Conservation (phyloP, 2,797 vertebrate species). For the Eleutherodactylus coqui region DNA sequence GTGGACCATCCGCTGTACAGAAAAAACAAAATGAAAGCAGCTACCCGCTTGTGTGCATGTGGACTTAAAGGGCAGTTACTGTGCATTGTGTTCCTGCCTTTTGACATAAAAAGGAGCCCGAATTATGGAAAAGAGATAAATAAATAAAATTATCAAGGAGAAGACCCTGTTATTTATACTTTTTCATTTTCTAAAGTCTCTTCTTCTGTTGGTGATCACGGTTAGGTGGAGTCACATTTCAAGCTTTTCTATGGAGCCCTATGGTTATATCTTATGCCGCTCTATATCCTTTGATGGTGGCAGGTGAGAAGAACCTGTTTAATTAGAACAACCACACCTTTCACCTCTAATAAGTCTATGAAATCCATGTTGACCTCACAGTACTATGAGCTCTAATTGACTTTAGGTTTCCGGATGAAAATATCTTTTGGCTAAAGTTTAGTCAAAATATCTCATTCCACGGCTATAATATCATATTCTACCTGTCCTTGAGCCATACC, state of each 20-base stretch:
- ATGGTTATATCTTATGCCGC: not conserved
- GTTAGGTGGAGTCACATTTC: not conserved
- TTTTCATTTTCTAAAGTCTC: not conserved
- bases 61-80: no score
- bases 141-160: no score
- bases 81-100: no score
- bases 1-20: no score
- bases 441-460: slow-evolving; percentile 2
- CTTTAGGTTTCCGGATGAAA: not conserved
- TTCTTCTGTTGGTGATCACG: not conserved
- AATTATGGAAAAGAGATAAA: not conserved
- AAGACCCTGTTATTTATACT: not conserved
- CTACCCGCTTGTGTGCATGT: no score
- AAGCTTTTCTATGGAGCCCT: not conserved
- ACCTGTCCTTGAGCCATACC: not conserved
- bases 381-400: not conserved
- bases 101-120: not conserved
- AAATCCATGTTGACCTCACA: not conserved
- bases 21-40: no score
- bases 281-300: not conserved
- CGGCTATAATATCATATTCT: not conserved
- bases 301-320: not conserved
- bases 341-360: not conserved
- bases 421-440: not conserved
- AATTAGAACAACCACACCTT: not conserved